Conservation (phyloP, 2,797 vertebrate genomes). For the Delichon dasypus region DNA sequence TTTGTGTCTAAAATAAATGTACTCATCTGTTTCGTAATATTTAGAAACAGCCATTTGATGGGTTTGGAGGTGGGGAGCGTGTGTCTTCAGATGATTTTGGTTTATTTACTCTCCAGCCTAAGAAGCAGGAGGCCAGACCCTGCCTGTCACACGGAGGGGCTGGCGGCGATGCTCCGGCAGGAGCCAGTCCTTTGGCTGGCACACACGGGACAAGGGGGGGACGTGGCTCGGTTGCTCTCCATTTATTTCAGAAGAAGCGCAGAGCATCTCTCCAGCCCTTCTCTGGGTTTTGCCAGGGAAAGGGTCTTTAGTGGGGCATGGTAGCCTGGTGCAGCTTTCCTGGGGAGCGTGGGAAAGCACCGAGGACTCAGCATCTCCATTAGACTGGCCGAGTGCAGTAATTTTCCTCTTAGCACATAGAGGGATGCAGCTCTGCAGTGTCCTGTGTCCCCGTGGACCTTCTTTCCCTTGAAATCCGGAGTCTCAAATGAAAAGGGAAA, state of each 20-base stretch:
- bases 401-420: fast-evolving
- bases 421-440: not conserved
- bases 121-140: not conserved
- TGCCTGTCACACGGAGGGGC: fast-evolving
- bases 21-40: slow-evolving; percentile 15
- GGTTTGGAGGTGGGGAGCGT: not conserved
- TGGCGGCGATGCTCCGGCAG: not conserved
- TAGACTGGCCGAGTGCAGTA: not conserved
- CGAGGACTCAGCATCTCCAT: not conserved
- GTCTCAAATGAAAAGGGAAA: not conserved
- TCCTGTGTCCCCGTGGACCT: not conserved
- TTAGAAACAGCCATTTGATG: not conserved
- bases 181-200: not conserved
- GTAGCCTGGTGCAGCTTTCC: not conserved
- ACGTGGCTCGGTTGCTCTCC: fast-evolving
- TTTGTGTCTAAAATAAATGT: slow-evolving; percentile 12
- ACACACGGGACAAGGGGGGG: fast-evolving
- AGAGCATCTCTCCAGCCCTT: not conserved
- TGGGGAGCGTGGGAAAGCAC: not conserved
- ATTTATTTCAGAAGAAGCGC: not conserved
- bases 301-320: too few relatives aligned
- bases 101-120: not conserved
- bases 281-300: not conserved
- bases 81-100: not conserved
- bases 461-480: not conserved